phyloP scores from a whole-genome alignment of 2,797 vertebrate genomes.

The Ispidina lecontei region DNA sequence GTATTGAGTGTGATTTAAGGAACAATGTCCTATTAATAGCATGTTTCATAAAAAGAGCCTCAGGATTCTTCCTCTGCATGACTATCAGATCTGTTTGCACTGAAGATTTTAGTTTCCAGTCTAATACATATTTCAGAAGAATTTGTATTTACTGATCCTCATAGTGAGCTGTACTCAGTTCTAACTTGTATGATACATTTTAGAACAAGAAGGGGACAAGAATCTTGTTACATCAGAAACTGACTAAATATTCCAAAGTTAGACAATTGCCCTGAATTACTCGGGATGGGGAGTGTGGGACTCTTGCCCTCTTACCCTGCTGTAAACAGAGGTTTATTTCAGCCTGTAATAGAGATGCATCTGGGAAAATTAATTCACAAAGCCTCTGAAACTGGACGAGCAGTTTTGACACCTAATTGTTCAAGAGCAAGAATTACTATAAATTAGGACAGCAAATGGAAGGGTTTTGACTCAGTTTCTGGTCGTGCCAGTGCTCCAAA shows the following conservation, averaged over 20 bases:
- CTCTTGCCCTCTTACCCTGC: not conserved
- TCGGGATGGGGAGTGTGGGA: not conserved
- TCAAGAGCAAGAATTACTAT: not conserved
- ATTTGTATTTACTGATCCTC: not conserved
- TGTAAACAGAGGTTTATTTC: not conserved
- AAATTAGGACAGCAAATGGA: not conserved
- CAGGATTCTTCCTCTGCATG: not conserved
- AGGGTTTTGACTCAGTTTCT: not conserved
- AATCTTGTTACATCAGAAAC: not conserved
- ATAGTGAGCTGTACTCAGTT: not conserved
- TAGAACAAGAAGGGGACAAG: not conserved
- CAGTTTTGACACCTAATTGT: not conserved
- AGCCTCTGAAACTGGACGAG: not conserved
- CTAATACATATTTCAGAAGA: not conserved
- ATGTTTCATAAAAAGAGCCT: not conserved
- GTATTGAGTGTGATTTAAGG: not conserved
- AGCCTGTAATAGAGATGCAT: not conserved
- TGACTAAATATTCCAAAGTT: not conserved
- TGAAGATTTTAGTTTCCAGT: not conserved
- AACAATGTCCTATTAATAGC: not conserved
- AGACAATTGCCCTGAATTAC: not conserved
- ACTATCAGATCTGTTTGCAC: not conserved
- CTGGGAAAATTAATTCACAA: not conserved
- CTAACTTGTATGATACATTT: not conserved
- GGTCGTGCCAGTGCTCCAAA: not conserved